Evolutionary conservation across 2,888 invertebrate species (phyloP).

Genomic region (Phyto melanocephala): DNA sequence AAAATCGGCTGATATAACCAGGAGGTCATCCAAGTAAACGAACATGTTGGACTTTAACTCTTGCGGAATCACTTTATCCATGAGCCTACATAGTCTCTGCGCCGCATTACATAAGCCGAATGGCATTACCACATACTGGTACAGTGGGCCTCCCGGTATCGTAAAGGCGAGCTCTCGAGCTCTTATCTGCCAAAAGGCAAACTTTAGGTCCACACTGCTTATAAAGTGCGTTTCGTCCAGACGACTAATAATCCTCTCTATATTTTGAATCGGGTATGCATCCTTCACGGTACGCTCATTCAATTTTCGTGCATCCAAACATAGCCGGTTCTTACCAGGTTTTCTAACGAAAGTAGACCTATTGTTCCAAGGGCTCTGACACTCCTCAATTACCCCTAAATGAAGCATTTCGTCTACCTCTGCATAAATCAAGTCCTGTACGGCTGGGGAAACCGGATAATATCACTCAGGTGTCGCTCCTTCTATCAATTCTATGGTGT

Average conservation of each 20-base stretch:
- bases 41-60: not conserved
- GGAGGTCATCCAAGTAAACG: slow-evolving; percentile 39
- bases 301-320: no score
- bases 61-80: not conserved
- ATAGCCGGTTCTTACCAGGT: no score
- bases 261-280: not conserved
- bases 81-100: not conserved
- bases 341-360: not conserved
- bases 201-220: not conserved
- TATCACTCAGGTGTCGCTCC: not conserved
- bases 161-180: not conserved
- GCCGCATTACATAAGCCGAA: not conserved
- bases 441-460: not conserved
- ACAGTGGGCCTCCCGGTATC: not conserved
- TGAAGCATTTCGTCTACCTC: not conserved
- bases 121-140: not conserved
- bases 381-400: not conserved
- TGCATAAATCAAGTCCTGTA: not conserved
- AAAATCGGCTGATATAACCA: not conserved
- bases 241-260: no score
- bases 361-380: not conserved
- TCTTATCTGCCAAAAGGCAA: no score
- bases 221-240: not conserved
- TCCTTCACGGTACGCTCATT: not conserved
- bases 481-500: no score